Percentiles rank a stretch among this genome's conserved stretches.
phyloP scores from a whole-genome alignment of 2,113 vertebrate species.

The Notiomystis cincta region DNA sequence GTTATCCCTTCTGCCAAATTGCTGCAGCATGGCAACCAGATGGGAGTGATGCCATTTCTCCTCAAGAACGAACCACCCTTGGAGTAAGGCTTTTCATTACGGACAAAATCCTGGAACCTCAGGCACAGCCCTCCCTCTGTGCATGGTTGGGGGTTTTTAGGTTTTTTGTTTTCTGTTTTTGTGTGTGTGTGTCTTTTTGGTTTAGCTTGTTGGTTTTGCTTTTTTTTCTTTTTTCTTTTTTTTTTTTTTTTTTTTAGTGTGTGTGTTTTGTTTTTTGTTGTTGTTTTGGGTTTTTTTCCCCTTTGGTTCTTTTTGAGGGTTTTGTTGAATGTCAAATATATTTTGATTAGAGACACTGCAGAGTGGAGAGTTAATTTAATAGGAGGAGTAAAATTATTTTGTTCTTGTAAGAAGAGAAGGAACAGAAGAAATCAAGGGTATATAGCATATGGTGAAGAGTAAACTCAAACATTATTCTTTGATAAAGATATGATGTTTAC shows the following conservation, averaged over 20 bases:
- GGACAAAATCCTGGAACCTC: neutral
- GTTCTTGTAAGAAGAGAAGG: neutral
- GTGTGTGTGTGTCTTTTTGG: neutral
- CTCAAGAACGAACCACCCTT: neutral
- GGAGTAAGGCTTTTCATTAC: neutral
- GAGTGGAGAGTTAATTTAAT: neutral
- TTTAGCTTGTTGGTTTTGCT: too few species aligned
- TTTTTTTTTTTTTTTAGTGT: neutral
- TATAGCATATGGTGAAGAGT: neutral
- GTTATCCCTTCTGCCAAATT: slow-evolving; percentile 13
- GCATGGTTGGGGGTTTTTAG: neutral
- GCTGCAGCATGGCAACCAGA: slow-evolving; percentile 43
- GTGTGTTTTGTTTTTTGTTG: neutral
- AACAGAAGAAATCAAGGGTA: neutral
- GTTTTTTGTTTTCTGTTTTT: neutral
- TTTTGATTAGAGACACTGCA: neutral
- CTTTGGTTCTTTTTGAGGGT: neutral
- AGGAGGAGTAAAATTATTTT: neutral
- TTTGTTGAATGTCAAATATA: neutral
- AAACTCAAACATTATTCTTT: neutral
- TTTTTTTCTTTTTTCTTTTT: neutral
- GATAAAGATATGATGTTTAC: neutral
- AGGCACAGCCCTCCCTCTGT: neutral
- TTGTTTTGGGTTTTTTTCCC: neutral
- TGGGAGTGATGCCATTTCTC: neutral